Base-by-base conservation (phyloP, 2,888 invertebrate species). In the Cataglyphis cursor region DNA sequence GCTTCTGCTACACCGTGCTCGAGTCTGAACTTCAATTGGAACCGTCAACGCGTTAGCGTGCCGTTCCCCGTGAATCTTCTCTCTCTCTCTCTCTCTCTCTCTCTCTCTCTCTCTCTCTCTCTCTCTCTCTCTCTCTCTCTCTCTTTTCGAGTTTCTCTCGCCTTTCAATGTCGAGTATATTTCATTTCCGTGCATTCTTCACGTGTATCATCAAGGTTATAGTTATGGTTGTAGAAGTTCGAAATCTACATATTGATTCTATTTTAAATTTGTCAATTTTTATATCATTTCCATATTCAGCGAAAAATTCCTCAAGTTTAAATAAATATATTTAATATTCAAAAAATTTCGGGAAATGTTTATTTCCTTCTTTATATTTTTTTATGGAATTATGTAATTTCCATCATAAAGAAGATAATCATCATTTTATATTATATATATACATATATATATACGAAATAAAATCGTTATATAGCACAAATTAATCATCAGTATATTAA, bases 401-500 rank as follows among this genome's bases (percentile, higher is more conserved):
- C 51, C n/a, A 12, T 15, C 15, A 44, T 44, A n/a, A 51, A 1
- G 12, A n/a, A 28, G 5, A 57, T 24, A 21, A 68, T 68, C 10
- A 24, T 68, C 21, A 18, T 28, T 41, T 41, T 35, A 12, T 18
- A 18, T 57, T n/a, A 44, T 15, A 31, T 3, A 31, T 5, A 31
- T 0, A 31, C 2, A 31, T 35, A 35, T 35, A 35, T 35, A 41
- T 3, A 48, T 15, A 48, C 48, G 51, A 51, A 24, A 35, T 44
- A 12, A 80, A 80, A 80, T 66, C 48, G 54, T 18, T 41, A 54
- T 41, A 54, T 41, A n/a, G 41, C 21, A n/a, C n/a, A 57, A 66
- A 76, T 80, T 80, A 70, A 80, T 80, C 51, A 41, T 4, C 78
- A 31, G 28, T 44, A 18, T 28, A 75, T 80, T 70, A 70, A 59